Percentiles rank a stretch among this genome's conserved stretches.
Evolutionary conservation across 2,113 vertebrate genomes (phyloP).

Genomic region (Colossoma macropomum): DNA sequence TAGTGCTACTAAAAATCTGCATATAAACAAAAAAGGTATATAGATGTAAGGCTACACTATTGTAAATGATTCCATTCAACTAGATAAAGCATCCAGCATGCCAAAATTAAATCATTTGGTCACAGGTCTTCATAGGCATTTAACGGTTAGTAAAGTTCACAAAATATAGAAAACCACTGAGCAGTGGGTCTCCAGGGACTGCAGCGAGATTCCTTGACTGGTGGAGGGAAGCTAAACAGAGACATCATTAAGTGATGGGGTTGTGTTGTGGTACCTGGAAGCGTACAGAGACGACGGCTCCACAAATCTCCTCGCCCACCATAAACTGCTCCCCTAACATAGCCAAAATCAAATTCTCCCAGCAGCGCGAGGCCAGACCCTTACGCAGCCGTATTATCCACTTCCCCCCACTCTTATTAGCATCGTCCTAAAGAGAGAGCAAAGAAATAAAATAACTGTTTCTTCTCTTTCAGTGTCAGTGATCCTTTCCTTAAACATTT

Average conservation of each 20-base stretch:
- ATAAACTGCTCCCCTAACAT: constrained; percentile 87
- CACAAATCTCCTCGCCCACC: constrained; percentile 87
- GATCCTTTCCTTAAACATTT: too few relatives aligned
- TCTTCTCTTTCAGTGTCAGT: too few relatives aligned
- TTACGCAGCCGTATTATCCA: constrained; percentile 86
- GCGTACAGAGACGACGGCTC: constrained; percentile 83
- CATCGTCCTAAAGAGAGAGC: constrained; percentile 75
- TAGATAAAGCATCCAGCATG: too few relatives aligned
- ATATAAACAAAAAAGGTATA: too few relatives aligned
- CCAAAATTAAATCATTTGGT: too few relatives aligned
- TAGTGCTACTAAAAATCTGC: too few relatives aligned
- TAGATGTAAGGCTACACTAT: too few relatives aligned
- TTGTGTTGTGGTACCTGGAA: constrained; percentile 77
- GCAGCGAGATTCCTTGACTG: not conserved
- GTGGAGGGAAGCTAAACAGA: not conserved
- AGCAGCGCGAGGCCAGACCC: constrained; percentile 83
- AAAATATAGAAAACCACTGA: too few relatives aligned
- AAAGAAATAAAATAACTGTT: not conserved
- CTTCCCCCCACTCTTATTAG: constrained; percentile 85
- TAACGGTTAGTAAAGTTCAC: too few relatives aligned
- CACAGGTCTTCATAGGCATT: too few relatives aligned
- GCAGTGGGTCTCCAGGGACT: too few relatives aligned
- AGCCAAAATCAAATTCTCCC: constrained; percentile 86
- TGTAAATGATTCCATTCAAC: too few relatives aligned
- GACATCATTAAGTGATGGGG: not conserved